Evolutionary conservation across 2,113 vertebrate species (phyloP).

Genomic region (Ammodytes marinus): DNA sequence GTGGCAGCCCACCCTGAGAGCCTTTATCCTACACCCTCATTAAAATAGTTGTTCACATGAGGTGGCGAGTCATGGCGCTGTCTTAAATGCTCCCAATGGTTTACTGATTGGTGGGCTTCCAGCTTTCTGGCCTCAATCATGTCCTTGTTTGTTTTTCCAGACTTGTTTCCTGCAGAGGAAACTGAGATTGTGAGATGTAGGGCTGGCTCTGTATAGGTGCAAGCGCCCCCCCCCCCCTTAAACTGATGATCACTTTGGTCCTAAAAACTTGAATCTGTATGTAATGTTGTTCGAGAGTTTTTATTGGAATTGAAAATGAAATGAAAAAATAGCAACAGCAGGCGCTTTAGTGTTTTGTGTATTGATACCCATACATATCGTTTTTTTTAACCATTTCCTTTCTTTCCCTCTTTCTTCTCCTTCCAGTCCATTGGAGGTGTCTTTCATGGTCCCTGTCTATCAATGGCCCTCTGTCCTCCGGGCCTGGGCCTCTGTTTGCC

Average conservation of each 20-base stretch:
- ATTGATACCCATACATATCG: slow-evolving; percentile 17
- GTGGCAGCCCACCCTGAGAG: too few relatives aligned
- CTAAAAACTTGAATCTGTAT: slow-evolving; percentile 18
- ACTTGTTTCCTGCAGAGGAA: slow-evolving; percentile 2
- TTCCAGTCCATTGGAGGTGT: slow-evolving; percentile 36
- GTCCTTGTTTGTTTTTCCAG: not conserved
- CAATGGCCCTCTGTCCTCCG: slow-evolving; percentile 78
- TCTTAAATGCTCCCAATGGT: not conserved
- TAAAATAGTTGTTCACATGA: not conserved
- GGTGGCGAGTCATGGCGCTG: too few relatives aligned
- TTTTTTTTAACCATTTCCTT: slow-evolving; percentile 15
- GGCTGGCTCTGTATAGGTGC: not conserved
- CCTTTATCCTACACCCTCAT: not conserved
- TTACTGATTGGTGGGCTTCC: not conserved
- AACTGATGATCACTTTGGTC: slow-evolving; percentile 27
- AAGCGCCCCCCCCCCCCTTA: not conserved
- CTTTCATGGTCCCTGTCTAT: slow-evolving; percentile 74
- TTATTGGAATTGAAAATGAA: not conserved
- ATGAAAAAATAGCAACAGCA: not conserved
- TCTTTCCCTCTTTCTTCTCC: slow-evolving; percentile 21
- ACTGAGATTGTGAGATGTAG: slow-evolving; percentile 15
- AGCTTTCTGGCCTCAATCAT: not conserved
- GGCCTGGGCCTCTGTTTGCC: slow-evolving; percentile 76
- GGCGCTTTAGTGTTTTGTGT: slow-evolving; percentile 7
- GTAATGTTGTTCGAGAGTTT: slow-evolving; percentile 13